Evolutionary conservation across 2,888 invertebrate genomes (phyloP), one percentile per base, ranked within the genome.

Genomic region (Stomorhina lunata): DNA sequence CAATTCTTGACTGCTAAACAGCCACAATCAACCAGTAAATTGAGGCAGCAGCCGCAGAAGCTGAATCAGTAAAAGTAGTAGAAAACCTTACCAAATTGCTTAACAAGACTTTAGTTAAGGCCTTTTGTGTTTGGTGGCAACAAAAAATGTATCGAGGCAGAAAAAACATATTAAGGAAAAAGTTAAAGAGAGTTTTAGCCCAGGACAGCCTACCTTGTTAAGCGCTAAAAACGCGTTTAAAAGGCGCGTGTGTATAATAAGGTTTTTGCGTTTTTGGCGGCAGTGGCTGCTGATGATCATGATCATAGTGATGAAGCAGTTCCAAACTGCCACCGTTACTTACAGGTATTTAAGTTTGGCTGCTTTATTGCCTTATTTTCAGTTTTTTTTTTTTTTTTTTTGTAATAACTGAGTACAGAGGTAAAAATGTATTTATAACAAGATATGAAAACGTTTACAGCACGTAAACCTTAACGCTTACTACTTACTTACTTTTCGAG

Each of bases 121-220:
- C 22, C 27, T 63, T 61, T 29, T 17, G 37, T 63, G 17, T 25
- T 40, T 32, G 32, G 5, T 40, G 55, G 20, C 10, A 15, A 40
- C 53, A 59, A 27, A 4, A 59, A 61, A 53, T 27, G 5, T 34
- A 71, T 65, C 29, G 40, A 63, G 34, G n/a, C n/a, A n/a, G 9
- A 71, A 45, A 40, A 65, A 61, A 72, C 50, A 48, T 59, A 27
- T 27, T 61, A 29, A 68, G 40, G 63, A 50, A 73, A 78, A 68
- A 65, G 40, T 83, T 80, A 61, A 83, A 77, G 32, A 69, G 69
- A 68, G 43, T 45, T 59, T 20, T 40, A n/a, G 34, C 63, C 48
- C 27, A 25, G 71, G 10, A 43, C 82, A 71, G 53, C 84, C 84
- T 76, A 84, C 84, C 84, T 84, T 84, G 84, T 84, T 84, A 84